A percentile compares a stretch with the other conserved stretches of the same genome.
Evolutionary conservation across 2,113 vertebrate genomes (phyloP).

Genomic region (Microcebus lehilahytsara): DNA sequence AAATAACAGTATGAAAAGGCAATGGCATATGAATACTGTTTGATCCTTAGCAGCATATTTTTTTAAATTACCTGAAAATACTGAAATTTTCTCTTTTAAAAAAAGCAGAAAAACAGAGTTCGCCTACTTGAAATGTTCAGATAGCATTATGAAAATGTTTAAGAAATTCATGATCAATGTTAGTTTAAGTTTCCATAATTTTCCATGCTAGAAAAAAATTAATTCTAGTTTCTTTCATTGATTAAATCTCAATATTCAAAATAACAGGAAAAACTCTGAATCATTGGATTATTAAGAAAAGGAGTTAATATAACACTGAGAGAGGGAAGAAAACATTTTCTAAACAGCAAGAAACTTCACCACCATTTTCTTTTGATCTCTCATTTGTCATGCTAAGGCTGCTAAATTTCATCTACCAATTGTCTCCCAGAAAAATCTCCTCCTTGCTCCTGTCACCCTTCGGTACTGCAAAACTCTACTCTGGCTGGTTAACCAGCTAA

Average conservation of each 20-base stretch:
- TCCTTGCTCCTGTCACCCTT: neutral
- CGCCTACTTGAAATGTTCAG: neutral
- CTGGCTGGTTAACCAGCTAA: conserved; percentile 59
- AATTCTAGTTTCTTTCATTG: neutral
- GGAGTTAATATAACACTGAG: neutral
- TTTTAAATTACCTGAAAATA: neutral
- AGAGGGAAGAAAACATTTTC: neutral
- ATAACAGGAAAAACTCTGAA: neutral
- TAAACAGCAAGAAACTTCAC: neutral
- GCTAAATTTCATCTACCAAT: conserved; percentile 23
- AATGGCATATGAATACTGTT: neutral
- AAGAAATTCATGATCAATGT: neutral
- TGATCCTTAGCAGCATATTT: neutral
- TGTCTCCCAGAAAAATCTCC: neutral
- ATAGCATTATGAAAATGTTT: neutral
- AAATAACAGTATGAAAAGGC: neutral
- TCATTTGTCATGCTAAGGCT: neutral
- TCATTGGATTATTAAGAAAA: neutral
- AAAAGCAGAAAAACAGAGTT: neutral
- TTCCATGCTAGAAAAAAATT: neutral
- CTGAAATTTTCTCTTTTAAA: neutral
- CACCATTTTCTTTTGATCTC: neutral
- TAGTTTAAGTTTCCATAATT: neutral
- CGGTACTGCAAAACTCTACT: neutral
- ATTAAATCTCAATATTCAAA: neutral